Conservation (phyloP, 2,113 vertebrate species). For the Brachirus orientalis region DNA sequence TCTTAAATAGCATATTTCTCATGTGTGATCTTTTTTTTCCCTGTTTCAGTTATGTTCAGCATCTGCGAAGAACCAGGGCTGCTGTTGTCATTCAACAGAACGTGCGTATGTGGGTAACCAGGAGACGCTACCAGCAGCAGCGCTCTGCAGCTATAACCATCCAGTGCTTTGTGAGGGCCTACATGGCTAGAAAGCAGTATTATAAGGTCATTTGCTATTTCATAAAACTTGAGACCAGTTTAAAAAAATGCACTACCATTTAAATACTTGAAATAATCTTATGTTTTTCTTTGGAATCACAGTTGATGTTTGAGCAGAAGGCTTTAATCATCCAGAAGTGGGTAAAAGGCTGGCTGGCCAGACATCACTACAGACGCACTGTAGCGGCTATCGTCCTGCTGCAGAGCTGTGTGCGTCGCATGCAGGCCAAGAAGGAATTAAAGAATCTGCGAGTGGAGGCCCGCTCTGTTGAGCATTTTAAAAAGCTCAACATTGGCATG, state of each 20-base stretch:
- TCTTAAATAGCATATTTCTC: conserved; percentile 2
- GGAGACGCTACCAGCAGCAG: conserved; percentile 79
- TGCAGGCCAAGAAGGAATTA: conserved; percentile 90
- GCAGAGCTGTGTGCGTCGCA: conserved; percentile 92
- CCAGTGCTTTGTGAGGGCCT: conserved; percentile 87
- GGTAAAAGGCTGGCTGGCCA: conserved; percentile 88
- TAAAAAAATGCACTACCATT: background rate
- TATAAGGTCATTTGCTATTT: conserved; percentile 80
- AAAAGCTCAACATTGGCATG: conserved; percentile 93
- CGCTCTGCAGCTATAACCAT: conserved; percentile 84
- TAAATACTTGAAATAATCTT: background rate
- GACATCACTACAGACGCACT: conserved; percentile 76
- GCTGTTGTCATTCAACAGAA: conserved; percentile 88
- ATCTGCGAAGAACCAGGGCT: conserved; percentile 88
- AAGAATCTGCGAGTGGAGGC: conserved; percentile 95
- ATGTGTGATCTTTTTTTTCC: background rate
- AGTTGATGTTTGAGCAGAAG: conserved; percentile 91
- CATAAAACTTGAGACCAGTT: background rate
- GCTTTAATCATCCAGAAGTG: conserved; percentile 89
- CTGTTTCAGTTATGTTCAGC: conserved; percentile 85
- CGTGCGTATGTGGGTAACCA: conserved; percentile 87
- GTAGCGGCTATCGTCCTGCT: conserved; percentile 86
- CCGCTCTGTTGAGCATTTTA: conserved; percentile 93
- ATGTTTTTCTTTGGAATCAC: conserved; percentile 4
- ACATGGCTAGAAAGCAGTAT: conserved; percentile 86